Base-by-base conservation (phyloP, 2,888 invertebrate species). In the Caenorhabditis sinica region DNA sequence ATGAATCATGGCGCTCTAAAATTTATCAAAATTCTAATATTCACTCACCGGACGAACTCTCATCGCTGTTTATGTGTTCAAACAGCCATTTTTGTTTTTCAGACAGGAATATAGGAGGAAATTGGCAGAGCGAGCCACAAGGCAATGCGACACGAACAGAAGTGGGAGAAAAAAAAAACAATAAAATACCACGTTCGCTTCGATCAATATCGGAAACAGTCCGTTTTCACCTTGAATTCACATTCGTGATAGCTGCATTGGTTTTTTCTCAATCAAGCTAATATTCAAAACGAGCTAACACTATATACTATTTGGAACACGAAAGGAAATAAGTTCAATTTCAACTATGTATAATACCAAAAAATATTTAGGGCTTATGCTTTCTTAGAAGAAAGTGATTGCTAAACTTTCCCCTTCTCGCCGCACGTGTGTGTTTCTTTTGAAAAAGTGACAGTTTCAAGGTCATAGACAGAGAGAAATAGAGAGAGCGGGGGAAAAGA, bases 11-110 rank as follows among this genome's bases (percentile, higher is more conserved):
- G 5, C 15, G 9, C 49, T 0, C 0, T 23, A 8, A 13, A 25
- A 13, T 60, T 17, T n/a, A 60, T 3, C 30, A 9, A 8, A 17
- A 28, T 60, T 36, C 23, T 23, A 0, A 56, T 25, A 5, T 15
- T 56, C 15, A 79, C 79, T 28, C 25, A 80, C 80, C 56, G 80
- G 80, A 56, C 80, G 80, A 40, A 80, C 66, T 49, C 80, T 72
- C 80, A 80, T 80, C 71, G 45, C 20, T 63, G 28, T 4, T 17
- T 45, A 25, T 56, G 51, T 15, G 17, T 58, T 56, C 56, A 69
- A 17, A 9, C n/a, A 36, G 20, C 9, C 51, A 56, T 60, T 68
- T 45, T 66, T 28, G 15, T 43, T 20, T 20, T 30, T 33, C 33
- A 43, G 33, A 30, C 17, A 45, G 9, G 23, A 69, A 69, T 25